phyloP scores from a whole-genome alignment of 1,140 invertebrate species.

The Sycophila sp. region DNA sequence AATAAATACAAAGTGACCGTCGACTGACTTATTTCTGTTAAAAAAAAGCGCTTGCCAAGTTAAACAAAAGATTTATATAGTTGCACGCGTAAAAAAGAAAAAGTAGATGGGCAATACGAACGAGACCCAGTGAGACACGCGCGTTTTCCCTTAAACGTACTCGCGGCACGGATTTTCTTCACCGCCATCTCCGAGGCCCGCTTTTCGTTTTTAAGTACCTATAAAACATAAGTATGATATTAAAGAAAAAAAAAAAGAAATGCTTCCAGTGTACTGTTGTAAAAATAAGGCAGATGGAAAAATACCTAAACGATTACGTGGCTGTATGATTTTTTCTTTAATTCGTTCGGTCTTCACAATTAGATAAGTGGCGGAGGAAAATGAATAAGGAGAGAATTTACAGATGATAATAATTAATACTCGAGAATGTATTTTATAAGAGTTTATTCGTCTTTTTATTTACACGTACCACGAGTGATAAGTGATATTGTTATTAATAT shows the following conservation, averaged over 20 bases:
- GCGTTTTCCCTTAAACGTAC: neutral
- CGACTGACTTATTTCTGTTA: conserved; percentile 12
- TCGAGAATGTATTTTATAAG: conserved; percentile 68
- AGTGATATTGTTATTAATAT: conserved; percentile 67
- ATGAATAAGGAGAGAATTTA: conserved; percentile 48
- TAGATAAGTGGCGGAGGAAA: conserved; percentile 46
- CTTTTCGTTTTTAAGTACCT: conserved; percentile 33
- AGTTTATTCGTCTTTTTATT: conserved; percentile 67
- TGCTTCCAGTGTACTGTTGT: conserved; percentile 64
- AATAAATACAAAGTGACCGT: conserved; percentile 22
- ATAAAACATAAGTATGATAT: conserved; percentile 58
- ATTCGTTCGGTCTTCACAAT: conserved; percentile 54
- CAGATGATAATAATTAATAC: conserved; percentile 64
- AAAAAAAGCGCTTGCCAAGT: neutral
- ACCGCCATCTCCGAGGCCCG: conserved; percentile 46
- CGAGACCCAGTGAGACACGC: conserved; percentile 6
- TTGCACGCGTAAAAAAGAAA: neutral
- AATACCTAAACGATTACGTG: conserved; percentile 37
- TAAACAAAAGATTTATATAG: conserved; percentile 3
- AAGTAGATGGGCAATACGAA: neutral
- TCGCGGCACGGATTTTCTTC: conserved; percentile 22
- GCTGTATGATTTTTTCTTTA: conserved; percentile 63
- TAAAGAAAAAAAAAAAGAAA: no score
- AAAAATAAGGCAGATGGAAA: conserved; percentile 40
- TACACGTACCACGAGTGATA: conserved; percentile 65